Evolutionary conservation across 2,888 invertebrate species (phyloP), one percentile per base, ranked within the genome.

Genomic region (Allacma fusca): DNA sequence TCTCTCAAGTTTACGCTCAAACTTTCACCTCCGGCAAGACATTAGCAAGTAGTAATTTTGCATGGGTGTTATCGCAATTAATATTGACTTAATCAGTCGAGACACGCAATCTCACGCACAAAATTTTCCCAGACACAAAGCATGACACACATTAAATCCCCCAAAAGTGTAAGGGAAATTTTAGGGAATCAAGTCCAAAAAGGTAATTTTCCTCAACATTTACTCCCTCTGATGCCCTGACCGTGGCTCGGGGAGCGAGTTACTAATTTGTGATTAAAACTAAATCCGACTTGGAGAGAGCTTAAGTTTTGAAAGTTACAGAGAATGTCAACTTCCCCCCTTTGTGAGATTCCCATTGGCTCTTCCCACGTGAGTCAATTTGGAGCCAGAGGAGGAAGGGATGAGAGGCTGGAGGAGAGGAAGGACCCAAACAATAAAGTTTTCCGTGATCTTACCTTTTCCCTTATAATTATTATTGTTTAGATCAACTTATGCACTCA

Each of bases 1-100:
- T 12, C 26, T 65, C 28, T 19, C 24, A 28, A 62, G n/a, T 62
- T 65, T 28, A 12, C 5, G 28, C 19, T n/a, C n/a, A n/a, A n/a
- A n/a, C n/a, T n/a, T n/a, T n/a, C n/a, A n/a, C n/a, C n/a, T n/a
- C n/a, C n/a, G n/a, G n/a, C n/a, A n/a, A n/a, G n/a, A n/a, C n/a
- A n/a, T n/a, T n/a, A n/a, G n/a, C n/a, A n/a, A n/a, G n/a, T n/a
- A 26, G 50, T 16, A 34, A n/a, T 26, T 26, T 64, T 64, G 44
- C 21, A 7, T 24, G 43, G 43, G 59, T 68, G 29, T 50, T 50
- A 67, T 67, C 29, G 50, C 75, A 75, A 78, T 78, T 78, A 78
- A 78, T 78, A 72, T 65, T 75, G 71, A 78, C 74, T 78, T 78
- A 74, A 78, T 78, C 77, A 78, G 50, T 44, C 21, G 2, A 50